Evolutionary conservation across 2,888 invertebrate genomes (phyloP), one percentile per base, ranked within the genome.

Genomic region (Polymixis lichenea): DNA sequence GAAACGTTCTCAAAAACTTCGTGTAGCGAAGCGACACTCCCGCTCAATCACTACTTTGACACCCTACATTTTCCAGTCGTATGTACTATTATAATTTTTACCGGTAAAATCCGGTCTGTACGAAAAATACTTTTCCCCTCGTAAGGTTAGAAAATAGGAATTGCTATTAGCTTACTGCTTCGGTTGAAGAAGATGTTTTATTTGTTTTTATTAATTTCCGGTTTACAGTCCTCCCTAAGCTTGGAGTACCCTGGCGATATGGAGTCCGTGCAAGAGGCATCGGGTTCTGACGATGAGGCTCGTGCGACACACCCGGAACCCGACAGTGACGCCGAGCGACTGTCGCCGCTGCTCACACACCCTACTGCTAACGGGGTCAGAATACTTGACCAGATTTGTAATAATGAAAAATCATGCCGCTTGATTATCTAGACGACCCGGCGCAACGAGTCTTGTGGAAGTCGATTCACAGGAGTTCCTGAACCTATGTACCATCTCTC

Each of bases 261-360:
- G 68, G 83, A 83, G 43, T 78, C 89, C 4, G 83, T 84, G 49
- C 88, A 86, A 43, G 90, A 90, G 64, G 90, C 85, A 8, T 90
- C 90, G 19, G 87, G 87, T 53, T 92, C 92, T 0, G 91, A 90
- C 55, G 91, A 90, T 80, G 92, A 90, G 65, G 87, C 78, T 46
- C 64, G 89, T 62, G 81, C 86, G 46, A 55, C 79, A 55, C 84
- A 96, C 56, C 95, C 97, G 64, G 98, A 98, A 89, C 98, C 98
- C 86, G 98, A 98, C 91, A 98, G 98, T 91, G 98, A 98, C 93
- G 98, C 98, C 68, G 98, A 98, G 94, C 97, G 98, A 87, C 94
- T 98, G 73, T 98, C 98, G 28, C 98, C 98, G 28, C 94, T 98
- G 53, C 95, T 98, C 68, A 93, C 95, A 2, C 94, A 93, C 38